These are phyloP conservation scores for Drosophila lacicola DNA, from an alignment of 2,888 invertebrate species.

Conservation along the genomic window DNA sequence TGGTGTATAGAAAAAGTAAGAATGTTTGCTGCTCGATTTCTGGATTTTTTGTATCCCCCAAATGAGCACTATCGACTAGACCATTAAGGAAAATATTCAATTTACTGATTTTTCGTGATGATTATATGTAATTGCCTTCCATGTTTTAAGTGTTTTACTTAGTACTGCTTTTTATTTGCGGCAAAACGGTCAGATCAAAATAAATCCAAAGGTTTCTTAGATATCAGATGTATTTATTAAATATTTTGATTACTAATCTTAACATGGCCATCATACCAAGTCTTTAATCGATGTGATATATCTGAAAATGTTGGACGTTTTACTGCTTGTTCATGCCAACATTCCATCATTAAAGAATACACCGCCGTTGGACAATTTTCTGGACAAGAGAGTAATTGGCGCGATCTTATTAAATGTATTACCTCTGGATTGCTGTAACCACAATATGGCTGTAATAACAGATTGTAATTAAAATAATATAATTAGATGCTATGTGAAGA, in stretches of 20 bases:
- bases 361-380: constrained; percentile 96
- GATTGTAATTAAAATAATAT: background rate
- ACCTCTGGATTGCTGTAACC: constrained; percentile 98
- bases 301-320: constrained; percentile 97
- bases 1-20: too few species aligned
- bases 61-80: too few species aligned
- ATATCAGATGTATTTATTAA: constrained; percentile 10
- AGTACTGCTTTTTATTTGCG: too few species aligned
- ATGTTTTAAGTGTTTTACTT: too few species aligned
- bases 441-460: constrained; percentile 90
- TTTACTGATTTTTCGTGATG: too few species aligned
- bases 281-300: constrained; percentile 92
- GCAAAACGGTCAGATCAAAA: too few species aligned
- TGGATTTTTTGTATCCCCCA: too few species aligned
- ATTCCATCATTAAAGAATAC: constrained; percentile 98
- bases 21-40: too few species aligned
- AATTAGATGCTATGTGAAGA: background rate
- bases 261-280: constrained; percentile 88
- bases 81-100: too few species aligned
- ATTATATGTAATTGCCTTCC: too few species aligned
- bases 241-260: constrained; percentile 64
- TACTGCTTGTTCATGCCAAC: constrained; percentile 98
- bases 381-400: constrained; percentile 96
- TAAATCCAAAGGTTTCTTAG: too few species aligned
- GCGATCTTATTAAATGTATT: constrained; percentile 97